Base-by-base conservation (phyloP, 2,797 vertebrate species). In the Sternarchorhynchus goeldii region DNA sequence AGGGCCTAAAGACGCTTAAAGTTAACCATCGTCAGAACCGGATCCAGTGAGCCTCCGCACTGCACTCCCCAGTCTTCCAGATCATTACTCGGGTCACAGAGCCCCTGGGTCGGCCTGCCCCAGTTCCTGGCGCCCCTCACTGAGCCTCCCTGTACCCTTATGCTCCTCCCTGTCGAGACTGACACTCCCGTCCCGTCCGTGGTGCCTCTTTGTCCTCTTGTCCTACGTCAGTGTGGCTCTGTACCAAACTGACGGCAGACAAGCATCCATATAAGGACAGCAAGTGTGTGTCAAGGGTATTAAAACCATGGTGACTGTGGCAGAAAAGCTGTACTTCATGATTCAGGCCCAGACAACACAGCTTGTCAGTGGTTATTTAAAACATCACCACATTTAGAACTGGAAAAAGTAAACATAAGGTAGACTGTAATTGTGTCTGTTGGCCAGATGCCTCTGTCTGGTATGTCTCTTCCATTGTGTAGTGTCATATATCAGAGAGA, bases 1-100 rank as follows among this genome's bases (percentile, higher is more conserved):
- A 73, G 78, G 78, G 83, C 62, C 76, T 78, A 63, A 81, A 84
- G 81, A 60, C 77, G 75, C 58, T 14, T 2, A 16, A 18, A 1
- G 16, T 18, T 87, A 88, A 87, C 82, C 77, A 88, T 80, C 73
- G 82, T 78, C 25, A 78, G 59, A 84, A 86, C 85, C 76, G 4
- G 75, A 85, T 69, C 78, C 73, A 76, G 60, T 62, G 21, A 83
- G 21, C 77, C 72, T 77, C 20, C 76, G 55, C 31, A 57, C 17
- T 63, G 59, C 56, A 1, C 12, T 41, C 31, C 45, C 68, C 83
- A 39, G 29, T 75, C 10, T 63, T 32, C 25, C 25, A 25, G 29
- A 57, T 53, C 20, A 55, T 50, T 4, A 63, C 32, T 25, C 70
- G 36, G 29, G 41, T 56, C 65, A 74, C 56, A 67, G 53, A 64